Conservation (phyloP, 2,113 vertebrate genomes). For the Mormoops blainvillei region DNA sequence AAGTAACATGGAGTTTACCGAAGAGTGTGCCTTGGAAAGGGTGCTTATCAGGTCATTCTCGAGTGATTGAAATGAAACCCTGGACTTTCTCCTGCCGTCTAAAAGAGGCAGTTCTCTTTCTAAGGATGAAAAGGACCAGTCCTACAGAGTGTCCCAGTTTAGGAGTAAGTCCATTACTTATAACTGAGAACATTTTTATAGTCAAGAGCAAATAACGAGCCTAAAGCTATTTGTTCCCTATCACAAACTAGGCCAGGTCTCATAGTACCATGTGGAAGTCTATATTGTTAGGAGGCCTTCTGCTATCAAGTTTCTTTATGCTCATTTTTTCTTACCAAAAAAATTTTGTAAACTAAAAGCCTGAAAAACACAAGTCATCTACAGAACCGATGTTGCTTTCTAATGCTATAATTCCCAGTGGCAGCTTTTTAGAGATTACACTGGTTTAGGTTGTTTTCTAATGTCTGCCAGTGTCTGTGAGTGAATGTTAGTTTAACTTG, state of each 20-base stretch:
- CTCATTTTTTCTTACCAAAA: constrained; percentile 20
- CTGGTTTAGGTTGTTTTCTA: not conserved
- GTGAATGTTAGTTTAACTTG: constrained; percentile 61
- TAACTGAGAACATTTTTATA: not conserved
- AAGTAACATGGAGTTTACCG: not conserved
- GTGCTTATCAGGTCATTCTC: not conserved
- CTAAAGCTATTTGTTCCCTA: not conserved
- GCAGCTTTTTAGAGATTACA: not conserved
- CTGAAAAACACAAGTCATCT: not conserved
- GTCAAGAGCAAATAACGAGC: not conserved
- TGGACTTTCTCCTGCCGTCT: not conserved
- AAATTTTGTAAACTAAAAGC: not conserved
- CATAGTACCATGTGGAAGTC: not conserved
- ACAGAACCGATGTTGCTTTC: constrained; percentile 27
- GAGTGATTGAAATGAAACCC: not conserved
- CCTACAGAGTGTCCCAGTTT: not conserved
- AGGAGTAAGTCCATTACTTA: not conserved
- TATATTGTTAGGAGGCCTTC: not conserved
- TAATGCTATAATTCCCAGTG: not conserved
- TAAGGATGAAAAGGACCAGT: not conserved
- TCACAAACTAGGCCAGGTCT: not conserved
- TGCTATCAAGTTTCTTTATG: not conserved
- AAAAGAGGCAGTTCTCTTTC: not conserved
- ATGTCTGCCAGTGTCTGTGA: constrained; percentile 32
- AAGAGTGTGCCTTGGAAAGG: not conserved